Evolutionary conservation across 2,888 invertebrate genomes (phyloP), one percentile per base, ranked within the genome.

Genomic region (Apodemia duryi): DNA sequence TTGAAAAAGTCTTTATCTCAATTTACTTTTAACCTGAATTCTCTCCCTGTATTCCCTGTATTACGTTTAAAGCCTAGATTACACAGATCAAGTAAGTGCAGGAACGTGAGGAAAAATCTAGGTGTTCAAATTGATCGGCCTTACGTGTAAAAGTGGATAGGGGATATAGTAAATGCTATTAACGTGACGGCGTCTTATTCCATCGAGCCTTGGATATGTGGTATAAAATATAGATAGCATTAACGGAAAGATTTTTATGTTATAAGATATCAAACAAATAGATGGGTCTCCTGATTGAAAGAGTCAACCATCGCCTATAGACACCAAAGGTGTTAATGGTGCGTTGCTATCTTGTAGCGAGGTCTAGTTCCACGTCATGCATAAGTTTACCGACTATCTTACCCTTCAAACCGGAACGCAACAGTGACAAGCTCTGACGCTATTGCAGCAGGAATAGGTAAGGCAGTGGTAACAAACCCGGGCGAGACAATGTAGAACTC

Each of bases 91-190:
- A 49, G 46, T 11, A 29, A 63, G 49, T 32, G 63, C 46, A 29
- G 35, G 63, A 51, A 63, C 63, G 63, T 63, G 63, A 35, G 51
- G 49, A 51, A 46, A 62, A 63, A 46, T 49, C 49, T 51, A 49
- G 35, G 49, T 46, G 32, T 63, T 35, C 6, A 43, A 49, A 57
- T 6, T 35, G 57, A 57, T 57, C 57, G 57, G 11, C 57, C 32
- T 57, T 57, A 57, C 57, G 57, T 57, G 57, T 13, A 3, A 57
- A 10, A 57, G 32, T 11, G 32, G 57, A 54, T 11, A 57, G 57
- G 32, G 57, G 32, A 32, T 57, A 57, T 13, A 35, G 32, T 35
- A 35, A 57, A 57, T 32, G 32, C 57, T 35, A 35, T 57, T 32
- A 32, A 57, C 57, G 57, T 35, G 35, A 35, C 35, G 29, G 57